phyloP scores from a whole-genome alignment of 2,797 vertebrate species.

The Heliangelus exortis region DNA sequence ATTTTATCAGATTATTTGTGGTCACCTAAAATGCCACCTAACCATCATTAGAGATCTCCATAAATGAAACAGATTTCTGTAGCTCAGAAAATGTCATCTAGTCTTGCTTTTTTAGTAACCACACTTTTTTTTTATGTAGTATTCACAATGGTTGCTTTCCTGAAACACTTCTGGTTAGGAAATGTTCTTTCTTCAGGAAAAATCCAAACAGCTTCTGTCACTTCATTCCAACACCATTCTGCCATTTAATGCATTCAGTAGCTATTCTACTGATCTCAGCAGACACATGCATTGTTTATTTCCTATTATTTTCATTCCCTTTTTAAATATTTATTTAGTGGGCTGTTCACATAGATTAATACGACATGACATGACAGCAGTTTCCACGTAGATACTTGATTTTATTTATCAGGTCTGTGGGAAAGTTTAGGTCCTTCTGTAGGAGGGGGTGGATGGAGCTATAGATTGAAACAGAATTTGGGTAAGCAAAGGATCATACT shows the following conservation, averaged over 20 bases:
- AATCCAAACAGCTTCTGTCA: neutral
- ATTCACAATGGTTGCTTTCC: neutral
- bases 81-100: neutral
- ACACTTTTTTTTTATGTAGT: neutral
- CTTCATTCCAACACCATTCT: neutral
- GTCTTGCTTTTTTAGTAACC: neutral
- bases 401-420: neutral
- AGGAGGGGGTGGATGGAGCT: neutral
- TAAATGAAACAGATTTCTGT: neutral
- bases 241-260: neutral
- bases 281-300: neutral
- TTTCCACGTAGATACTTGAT: neutral
- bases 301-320: neutral
- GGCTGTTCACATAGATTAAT: neutral
- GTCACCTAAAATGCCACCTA: neutral
- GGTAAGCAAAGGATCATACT: neutral
- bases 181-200: neutral
- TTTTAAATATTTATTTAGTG: neutral
- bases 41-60: neutral
- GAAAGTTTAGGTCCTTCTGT: neutral
- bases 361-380: neutral
- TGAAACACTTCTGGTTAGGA: neutral
- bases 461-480: neutral
- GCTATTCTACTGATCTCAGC: neutral
- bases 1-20: neutral